These are phyloP conservation scores for Branchinecta lynchi DNA, from an alignment of 1,140 invertebrate species.

Conservation along the genomic window DNA sequence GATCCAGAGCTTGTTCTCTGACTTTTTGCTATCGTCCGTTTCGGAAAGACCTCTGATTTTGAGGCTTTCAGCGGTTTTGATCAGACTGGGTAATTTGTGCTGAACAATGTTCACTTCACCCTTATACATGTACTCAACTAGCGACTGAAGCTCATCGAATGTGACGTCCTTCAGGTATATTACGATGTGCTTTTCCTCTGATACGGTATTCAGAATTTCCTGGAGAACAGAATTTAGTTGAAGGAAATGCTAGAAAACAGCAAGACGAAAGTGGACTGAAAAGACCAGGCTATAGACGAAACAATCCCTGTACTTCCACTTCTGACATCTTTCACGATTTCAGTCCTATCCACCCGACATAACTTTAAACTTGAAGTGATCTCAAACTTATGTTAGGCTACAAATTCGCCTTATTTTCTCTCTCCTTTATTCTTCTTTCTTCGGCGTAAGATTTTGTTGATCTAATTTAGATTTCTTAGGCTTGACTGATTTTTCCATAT, in stretches of 20 bases:
- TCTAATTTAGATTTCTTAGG: too few species aligned
- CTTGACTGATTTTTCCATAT: too few species aligned
- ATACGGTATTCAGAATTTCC: background rate
- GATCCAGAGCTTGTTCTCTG: background rate
- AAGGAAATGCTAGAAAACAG: background rate
- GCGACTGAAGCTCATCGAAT: conserved; percentile 15
- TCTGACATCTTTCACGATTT: too few species aligned
- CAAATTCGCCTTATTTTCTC: too few species aligned
- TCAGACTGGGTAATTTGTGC: conserved; percentile 12
- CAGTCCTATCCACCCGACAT: too few species aligned
- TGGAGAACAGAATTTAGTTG: background rate
- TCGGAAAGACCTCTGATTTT: conserved; percentile 17
- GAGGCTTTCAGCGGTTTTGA: conserved; percentile 18
- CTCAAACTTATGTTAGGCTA: too few species aligned
- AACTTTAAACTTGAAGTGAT: too few species aligned
- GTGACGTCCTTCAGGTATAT: conserved; percentile 16
- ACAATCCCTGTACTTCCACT: too few species aligned
- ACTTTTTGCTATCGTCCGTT: background rate
- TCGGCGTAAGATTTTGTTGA: too few species aligned
- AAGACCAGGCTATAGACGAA: too few species aligned
- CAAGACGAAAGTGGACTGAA: background rate
- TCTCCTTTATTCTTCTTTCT: too few species aligned
- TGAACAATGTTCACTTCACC: conserved; percentile 20
- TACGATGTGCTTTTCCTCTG: conserved; percentile 12
- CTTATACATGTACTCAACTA: conserved; percentile 19